Evolutionary conservation across 2,888 invertebrate genomes (phyloP), one percentile per base, ranked within the genome.

Genomic region (Schizotus pectinicornis): DNA sequence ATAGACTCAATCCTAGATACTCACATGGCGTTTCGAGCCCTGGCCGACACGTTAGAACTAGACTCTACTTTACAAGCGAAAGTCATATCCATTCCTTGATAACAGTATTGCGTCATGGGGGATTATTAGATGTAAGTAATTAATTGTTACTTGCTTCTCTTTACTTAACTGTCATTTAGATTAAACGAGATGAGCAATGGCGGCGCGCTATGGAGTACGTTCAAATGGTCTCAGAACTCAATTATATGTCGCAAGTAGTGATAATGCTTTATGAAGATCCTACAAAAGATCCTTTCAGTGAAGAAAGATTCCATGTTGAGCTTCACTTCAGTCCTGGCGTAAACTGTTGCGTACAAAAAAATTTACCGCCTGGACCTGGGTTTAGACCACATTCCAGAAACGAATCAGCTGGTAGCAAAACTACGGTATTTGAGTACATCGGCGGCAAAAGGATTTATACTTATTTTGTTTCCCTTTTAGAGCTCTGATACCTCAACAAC

Each of bases 261-360:
- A 94, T 99, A 22, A 96, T 99, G 95, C 82, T 97, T 0, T 99
- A 99, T 76, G 99, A 99, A 81, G 99, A 99, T 81, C 98, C 95
- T 5, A 97, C 94, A 0, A 97, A 98, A 81, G 95, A 94, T 81
- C 92, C 91, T 0, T 87, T 86, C 49, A 95, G 95, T 0, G 94
- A 95, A 74, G 94, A 94, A 78, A 84, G 98, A 67, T 99, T 98
- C 79, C 99, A 99, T 79, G 95, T 99, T 47, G 99, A 99, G 81
- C 82, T 99, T 7, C 98, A 99, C 82, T 99, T 99, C 80, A 98
- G 98, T 80, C 98, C 99, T 0, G 99, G 99, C 56, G 95, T 94
- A 3, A 96, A 94, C 81, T 96, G 95, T 81, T 98, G 94, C 80
- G 95, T 95, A 12, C 94, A 95, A 77, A 95, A 95, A 79, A 95